Conservation (phyloP, 2,797 vertebrate genomes). For the Capromys pilorides region DNA sequence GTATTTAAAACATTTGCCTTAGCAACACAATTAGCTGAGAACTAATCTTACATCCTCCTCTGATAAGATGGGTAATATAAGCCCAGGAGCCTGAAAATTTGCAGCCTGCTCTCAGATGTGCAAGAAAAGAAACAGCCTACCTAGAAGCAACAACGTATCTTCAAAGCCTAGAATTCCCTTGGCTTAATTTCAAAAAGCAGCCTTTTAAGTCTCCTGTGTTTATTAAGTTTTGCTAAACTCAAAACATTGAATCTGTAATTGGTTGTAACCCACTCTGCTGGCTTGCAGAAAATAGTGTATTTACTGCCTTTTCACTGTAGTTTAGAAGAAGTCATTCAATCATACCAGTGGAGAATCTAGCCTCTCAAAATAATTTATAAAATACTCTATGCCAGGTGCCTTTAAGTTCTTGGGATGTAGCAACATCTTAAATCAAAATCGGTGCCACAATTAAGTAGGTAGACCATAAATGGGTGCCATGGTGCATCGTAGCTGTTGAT, state of each 20-base stretch:
- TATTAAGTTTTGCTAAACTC: constrained; percentile 32
- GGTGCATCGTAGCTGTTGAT: not conserved
- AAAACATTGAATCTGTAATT: constrained; percentile 28
- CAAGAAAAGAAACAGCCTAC: not conserved
- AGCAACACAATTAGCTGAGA: not conserved
- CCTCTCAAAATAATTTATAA: not conserved
- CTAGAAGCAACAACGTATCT: not conserved
- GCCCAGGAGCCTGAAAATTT: not conserved
- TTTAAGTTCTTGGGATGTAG: not conserved
- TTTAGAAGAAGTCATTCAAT: not conserved
- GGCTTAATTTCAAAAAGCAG: constrained; percentile 55
- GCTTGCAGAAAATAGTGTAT: not conserved
- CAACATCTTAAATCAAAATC: not conserved
- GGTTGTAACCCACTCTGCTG: not conserved
- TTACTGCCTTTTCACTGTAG: not conserved
- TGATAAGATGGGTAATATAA: not conserved
- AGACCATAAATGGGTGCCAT: not conserved
- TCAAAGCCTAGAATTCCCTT: constrained; percentile 11
- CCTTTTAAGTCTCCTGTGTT: constrained; percentile 54
- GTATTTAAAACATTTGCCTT: not conserved
- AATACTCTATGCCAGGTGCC: not conserved
- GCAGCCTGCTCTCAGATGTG: not conserved
- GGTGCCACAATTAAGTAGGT: not conserved
- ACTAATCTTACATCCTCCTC: not conserved
- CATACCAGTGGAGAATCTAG: no score